Evolutionary conservation across 2,113 vertebrate genomes (phyloP), one percentile per base, ranked within the genome.

Genomic region (Mustela lutreola): DNA sequence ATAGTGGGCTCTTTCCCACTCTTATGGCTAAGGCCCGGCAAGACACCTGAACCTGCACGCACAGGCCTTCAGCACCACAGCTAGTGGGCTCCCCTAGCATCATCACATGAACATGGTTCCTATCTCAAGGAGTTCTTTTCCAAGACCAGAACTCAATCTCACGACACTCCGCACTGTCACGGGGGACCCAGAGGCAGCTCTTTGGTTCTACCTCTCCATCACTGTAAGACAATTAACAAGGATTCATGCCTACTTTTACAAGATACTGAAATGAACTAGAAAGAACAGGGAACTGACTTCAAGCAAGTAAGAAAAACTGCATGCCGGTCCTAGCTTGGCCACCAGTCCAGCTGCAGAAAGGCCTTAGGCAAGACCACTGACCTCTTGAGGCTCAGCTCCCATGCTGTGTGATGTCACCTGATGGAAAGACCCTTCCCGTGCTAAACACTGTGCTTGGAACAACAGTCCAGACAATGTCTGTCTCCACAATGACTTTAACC

Each of bases 11-110:
- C 33, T 48, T 56, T 21, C 36, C 63, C 9, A n/a, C 15, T 56
- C 31, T 19, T 11, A 50, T 5, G 85, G 65, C 45, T 62, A 89
- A 50, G 18, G 50, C 60, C 45, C 31, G 10, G 70, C 16, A 65
- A 84, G 81, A 58, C 18, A 71, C 6, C 12, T 26, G 39, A 62
- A 18, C 7, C 42, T 9, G 58, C 0, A 2, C 39, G n/a, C 79
- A 84, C 15, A 91, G 65, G n/a, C 62, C 42, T 60, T 89, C 28
- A 7, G 24, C 0, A 53, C 28, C 21, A 2, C 60, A 84, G 15
- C 15, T 1, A 16, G 22, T 15, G 50, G 22, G 1, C 73, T 82
- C 45, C 24, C 11, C 33, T 3, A 0, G 0, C 10, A 12, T 18
- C 39, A 22, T 60, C 63, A 56, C 14, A 60, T 11, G 3, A 11